Base-by-base conservation (phyloP, 1,140 invertebrate species). In the Drosophila kepulauana region DNA sequence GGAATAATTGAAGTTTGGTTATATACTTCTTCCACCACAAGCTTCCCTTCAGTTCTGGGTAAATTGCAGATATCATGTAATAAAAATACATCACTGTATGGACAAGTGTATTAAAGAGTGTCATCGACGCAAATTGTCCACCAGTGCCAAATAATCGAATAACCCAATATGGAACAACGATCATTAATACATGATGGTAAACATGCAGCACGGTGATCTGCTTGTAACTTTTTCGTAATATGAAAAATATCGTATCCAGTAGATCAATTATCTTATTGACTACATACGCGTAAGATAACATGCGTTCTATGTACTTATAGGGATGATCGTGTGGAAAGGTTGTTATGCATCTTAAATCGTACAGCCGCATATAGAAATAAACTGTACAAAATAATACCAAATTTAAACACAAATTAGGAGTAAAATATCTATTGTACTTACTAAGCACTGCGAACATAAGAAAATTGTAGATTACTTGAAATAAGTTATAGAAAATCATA, bases 11-110 rank as follows among this genome's bases (percentile, higher is more conserved):
- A 4, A 73, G 16, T 43, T 56, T 43, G 0, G 75, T 77, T 0
- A 77, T 77, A 11, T 68, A 59, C 20, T 74, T 77, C n/a, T 77
- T 77, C 70, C 70, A 74, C 70, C 71, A 68, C 3, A 68, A n/a
- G 10, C 25, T 66, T 3, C 11, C 13, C 13, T 68, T 58, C 0
- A 68, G 16, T 1, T 28, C 28, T 5, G 70, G 45, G 45, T 63
- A 51, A 0, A 68, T 11, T 1, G 70, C 63, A 5, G 70, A 67
- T 1, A 64, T 13, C 1, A 77, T 51, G 11, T 77, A 77, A n/a
- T 77, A 77, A 8, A 41, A 41, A 11, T 77, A 74, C 70, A 77
- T 77, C 6, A 74, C 10, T 1, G 4, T 13, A 33, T 77, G 75
- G 1, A 77, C 75, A 4, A 77, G 46, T 0, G 57, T 30, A 6